Evolutionary conservation across 2,888 invertebrate species (phyloP).

Genomic region (Sinelater perroti): DNA sequence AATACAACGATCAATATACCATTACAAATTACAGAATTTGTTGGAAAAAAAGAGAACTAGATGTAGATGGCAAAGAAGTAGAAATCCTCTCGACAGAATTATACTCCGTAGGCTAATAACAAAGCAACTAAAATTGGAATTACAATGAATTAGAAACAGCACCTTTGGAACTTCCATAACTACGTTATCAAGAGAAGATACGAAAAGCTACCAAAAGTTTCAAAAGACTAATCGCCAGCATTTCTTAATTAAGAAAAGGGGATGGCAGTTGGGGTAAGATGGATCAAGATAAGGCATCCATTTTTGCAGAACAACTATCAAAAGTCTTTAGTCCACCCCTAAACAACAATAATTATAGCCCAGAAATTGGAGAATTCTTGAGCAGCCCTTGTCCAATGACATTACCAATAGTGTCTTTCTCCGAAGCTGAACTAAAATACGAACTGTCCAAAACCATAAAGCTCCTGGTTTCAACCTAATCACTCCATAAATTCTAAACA

Average conservation of each 20-base stretch:
- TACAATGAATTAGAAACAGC: no score
- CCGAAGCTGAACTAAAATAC: background rate
- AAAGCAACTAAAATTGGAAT: background rate
- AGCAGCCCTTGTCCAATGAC: background rate
- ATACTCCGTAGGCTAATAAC: background rate
- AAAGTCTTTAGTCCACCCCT: background rate
- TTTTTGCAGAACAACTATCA: constrained; percentile 1
- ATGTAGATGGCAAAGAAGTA: no score
- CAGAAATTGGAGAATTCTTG: background rate
- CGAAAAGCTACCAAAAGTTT: background rate
- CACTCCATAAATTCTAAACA: background rate
- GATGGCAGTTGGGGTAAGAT: background rate
- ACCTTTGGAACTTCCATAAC: no score
- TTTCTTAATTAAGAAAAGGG: background rate
- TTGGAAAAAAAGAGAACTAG: no score
- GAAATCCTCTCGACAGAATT: background rate
- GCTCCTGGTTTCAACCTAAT: background rate
- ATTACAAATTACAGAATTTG: no score
- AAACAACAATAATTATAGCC: constrained; percentile 2
- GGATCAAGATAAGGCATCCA: background rate
- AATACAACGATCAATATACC: no score
- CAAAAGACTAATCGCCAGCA: background rate
- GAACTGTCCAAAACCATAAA: constrained; percentile 1
- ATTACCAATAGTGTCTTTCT: background rate
- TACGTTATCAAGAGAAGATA: no score